These are phyloP conservation scores for Calliopum simillimum DNA, from an alignment of 2,888 invertebrate genomes.

Conservation along the genomic window DNA sequence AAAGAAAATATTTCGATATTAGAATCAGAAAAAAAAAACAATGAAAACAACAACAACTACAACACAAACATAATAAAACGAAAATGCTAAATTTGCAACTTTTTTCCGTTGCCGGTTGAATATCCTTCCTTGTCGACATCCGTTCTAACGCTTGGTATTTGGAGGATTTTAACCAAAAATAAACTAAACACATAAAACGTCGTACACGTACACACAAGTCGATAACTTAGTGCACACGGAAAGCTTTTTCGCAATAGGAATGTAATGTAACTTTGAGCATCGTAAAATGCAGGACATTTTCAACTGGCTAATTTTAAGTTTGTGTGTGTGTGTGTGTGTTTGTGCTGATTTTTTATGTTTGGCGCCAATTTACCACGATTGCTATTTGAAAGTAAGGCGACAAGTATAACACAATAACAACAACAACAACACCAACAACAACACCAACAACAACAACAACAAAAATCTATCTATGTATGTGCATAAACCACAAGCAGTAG, in stretches of 20 bases:
- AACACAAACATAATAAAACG: neutral
- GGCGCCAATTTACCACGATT: constrained; percentile 21
- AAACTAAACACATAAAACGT: too few species aligned
- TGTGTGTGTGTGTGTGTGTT: neutral
- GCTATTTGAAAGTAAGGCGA: neutral
- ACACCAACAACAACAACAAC: too few species aligned
- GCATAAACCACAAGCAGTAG: too few species aligned
- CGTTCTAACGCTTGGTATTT: too few species aligned
- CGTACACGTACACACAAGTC: too few species aligned
- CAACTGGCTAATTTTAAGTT: constrained; percentile 5
- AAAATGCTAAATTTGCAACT: constrained; percentile 5
- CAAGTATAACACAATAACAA: too few species aligned
- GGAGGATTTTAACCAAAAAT: too few species aligned
- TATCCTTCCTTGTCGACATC: neutral
- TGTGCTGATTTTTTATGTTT: constrained; percentile 5
- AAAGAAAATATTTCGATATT: too few species aligned
- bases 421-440: too few species aligned
- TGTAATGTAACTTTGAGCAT: too few species aligned
- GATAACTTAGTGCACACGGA: constrained; percentile 9
- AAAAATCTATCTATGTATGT: too few species aligned
- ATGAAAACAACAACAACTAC: neutral
- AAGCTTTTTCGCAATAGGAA: neutral
- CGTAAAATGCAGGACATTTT: too few species aligned
- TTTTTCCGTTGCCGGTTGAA: neutral
- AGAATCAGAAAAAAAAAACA: neutral